Evolutionary conservation across 2,888 invertebrate species (phyloP), one percentile per base, ranked within the genome.

Genomic region (Mamestra brassicae): DNA sequence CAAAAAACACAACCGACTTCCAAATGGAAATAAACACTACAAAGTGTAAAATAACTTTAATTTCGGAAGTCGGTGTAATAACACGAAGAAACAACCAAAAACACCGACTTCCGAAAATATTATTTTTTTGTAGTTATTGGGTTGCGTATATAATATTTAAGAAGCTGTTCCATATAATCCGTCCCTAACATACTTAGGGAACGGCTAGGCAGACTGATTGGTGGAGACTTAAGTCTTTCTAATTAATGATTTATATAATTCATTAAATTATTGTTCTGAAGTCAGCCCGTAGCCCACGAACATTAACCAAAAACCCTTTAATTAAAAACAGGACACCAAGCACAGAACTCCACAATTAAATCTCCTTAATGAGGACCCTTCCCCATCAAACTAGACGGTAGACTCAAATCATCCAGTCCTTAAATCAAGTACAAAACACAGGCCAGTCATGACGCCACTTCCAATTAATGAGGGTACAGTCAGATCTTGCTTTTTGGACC

Each of bases 381-480:
- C 57, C 4, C 71, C 57, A 81, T 83, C 83, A 66, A 76, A 80
- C 69, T 80, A 78, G 64, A 78, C 62, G 60, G 70, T 71, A 69
- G 74, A 71, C 76, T 72, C 71, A 71, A 74, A 83, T 81, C 83
- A 86, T 81, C 80, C 65, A 84, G 71, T 81, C 85, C 78, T 81
- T 87, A 89, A 89, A 91, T 90, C 89, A 89, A 88, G 88, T 85
- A 85, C 85, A 88, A 90, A 92, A 93, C 90, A 92, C 91, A 90
- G 90, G 87, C 87, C 87, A 90, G 90, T 90, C 90, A 91, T 90
- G 89, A 89, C 88, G 72, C 62, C 42, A 90, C 89, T 83, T 84
- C 90, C 93, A 93, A 94, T 94, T 94, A 95, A 94, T 94, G 93
- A 93, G 92, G 93, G 93, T 92, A 88, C 90, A 89, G 91, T 90